phyloP scores from a whole-genome alignment of 2,888 invertebrate species.

The Drosophila subsilvestris region DNA sequence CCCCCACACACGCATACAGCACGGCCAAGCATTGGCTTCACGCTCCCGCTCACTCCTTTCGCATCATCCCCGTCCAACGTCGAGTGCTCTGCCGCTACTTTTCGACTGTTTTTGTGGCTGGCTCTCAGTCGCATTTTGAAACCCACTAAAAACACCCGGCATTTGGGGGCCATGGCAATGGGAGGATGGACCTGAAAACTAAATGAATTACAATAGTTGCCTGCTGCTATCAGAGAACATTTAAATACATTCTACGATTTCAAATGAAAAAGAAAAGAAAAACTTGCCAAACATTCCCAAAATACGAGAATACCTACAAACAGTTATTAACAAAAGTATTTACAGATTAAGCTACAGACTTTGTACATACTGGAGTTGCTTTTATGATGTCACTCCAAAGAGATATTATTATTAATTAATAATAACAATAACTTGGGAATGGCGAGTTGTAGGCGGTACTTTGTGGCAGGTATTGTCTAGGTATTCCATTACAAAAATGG shows the following conservation, averaged over 20 bases:
- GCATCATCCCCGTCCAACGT: not conserved
- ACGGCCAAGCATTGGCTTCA: conserved; percentile 14
- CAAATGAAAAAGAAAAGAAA: conserved; percentile 1
- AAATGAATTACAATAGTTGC: conserved; percentile 42
- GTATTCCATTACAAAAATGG: no score
- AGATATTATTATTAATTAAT: not conserved
- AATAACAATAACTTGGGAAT: no score
- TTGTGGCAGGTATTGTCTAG: no score
- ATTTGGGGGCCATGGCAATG: conserved; percentile 33
- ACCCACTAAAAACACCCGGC: conserved; percentile 61
- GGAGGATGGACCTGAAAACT: conserved; percentile 37
- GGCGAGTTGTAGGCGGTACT: no score
- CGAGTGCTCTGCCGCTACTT: conserved; percentile 47
- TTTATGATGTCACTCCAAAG: not conserved
- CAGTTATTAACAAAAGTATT: not conserved
- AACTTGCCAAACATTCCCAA: not conserved
- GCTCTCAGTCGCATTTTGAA: conserved; percentile 66
- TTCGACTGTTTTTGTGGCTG: conserved; percentile 51
- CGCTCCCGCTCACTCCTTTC: conserved; percentile 20
- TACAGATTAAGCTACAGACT: not conserved
- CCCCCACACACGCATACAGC: conserved; percentile 24
- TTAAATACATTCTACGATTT: conserved; percentile 3
- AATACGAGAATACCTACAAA: not conserved
- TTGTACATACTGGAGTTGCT: not conserved
- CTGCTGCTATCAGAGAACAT: conserved; percentile 5